A percentile compares a stretch with the other conserved stretches of the same genome.
Evolutionary conservation across 2,797 vertebrate species (phyloP).

Genomic region (Propithecus perrieri): DNA sequence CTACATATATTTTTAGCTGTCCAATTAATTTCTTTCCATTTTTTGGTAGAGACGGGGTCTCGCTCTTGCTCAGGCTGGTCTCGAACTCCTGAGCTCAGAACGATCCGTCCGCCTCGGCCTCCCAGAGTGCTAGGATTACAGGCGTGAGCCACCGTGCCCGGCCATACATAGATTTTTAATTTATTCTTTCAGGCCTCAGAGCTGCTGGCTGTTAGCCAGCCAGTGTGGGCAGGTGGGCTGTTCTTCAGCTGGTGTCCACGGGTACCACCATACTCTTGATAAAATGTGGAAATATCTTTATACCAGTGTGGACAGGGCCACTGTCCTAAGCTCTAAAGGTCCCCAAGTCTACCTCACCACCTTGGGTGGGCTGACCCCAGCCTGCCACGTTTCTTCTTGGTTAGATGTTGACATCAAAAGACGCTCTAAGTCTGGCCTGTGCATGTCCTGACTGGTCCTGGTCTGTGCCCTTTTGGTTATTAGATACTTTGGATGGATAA

Average conservation of each 20-base stretch:
- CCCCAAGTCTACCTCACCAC: accelerated
- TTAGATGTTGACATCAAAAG: neutral
- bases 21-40: too few relatives aligned
- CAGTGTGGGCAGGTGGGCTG: neutral
- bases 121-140: too few relatives aligned
- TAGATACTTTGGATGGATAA: neutral
- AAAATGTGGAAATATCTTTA: accelerated
- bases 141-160: too few relatives aligned
- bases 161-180: neutral
- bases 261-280: neutral
- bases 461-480: neutral
- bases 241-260: neutral
- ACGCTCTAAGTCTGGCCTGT: accelerated
- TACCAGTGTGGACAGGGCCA: too few relatives aligned
- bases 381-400: accelerated
- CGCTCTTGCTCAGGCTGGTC: too few relatives aligned
- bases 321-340: neutral
- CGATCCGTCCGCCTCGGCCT: too few relatives aligned
- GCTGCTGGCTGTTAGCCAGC: neutral
- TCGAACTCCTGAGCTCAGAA: too few relatives aligned
- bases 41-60: too few relatives aligned
- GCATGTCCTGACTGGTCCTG: neutral
- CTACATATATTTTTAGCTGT: too few relatives aligned
- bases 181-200: neutral
- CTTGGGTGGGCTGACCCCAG: neutral